Evolutionary conservation across 2,113 vertebrate genomes (phyloP).

Genomic region (Epinephelus fuscoguttatus): DNA sequence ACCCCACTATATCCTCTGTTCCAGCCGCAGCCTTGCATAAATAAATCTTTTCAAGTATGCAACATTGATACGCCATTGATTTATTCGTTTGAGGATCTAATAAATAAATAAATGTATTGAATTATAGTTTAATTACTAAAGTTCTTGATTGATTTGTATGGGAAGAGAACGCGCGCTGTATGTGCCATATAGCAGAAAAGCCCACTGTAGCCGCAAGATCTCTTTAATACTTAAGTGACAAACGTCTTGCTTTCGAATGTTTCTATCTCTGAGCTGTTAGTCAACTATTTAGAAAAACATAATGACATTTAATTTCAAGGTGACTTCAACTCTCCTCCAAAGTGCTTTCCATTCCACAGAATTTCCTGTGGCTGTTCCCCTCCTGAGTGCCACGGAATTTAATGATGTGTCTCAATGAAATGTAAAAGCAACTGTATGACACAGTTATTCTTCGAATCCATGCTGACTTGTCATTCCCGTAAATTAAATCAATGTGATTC

Average conservation of each 20-base stretch:
- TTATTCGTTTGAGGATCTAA: slow-evolving; percentile 75
- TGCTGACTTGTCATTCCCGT: slow-evolving; percentile 49
- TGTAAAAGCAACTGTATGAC: slow-evolving; percentile 34
- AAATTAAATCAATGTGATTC: slow-evolving; percentile 50
- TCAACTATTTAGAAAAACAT: background rate
- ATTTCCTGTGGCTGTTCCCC: slow-evolving; percentile 12
- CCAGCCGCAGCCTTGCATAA: slow-evolving; percentile 67
- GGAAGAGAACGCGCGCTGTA: slow-evolving; percentile 27
- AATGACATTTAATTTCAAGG: background rate
- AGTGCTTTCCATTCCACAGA: background rate
- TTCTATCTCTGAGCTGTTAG: background rate
- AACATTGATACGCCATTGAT: slow-evolving; percentile 78
- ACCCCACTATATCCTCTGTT: slow-evolving; percentile 67
- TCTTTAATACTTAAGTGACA: slow-evolving; percentile 3
- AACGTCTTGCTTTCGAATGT: slow-evolving; percentile 6
- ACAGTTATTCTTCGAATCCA: slow-evolving; percentile 43
- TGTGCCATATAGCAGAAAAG: background rate
- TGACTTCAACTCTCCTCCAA: background rate
- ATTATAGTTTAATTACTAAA: slow-evolving; percentile 74
- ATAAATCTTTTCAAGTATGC: slow-evolving; percentile 77
- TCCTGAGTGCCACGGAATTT: slow-evolving; percentile 30
- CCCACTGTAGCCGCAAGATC: background rate
- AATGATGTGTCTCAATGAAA: slow-evolving; percentile 28
- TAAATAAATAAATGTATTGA: slow-evolving; percentile 81
- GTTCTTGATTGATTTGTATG: slow-evolving; percentile 68